Evolutionary conservation across 2,888 invertebrate species (phyloP).

Genomic region (Dusona sp.): DNA sequence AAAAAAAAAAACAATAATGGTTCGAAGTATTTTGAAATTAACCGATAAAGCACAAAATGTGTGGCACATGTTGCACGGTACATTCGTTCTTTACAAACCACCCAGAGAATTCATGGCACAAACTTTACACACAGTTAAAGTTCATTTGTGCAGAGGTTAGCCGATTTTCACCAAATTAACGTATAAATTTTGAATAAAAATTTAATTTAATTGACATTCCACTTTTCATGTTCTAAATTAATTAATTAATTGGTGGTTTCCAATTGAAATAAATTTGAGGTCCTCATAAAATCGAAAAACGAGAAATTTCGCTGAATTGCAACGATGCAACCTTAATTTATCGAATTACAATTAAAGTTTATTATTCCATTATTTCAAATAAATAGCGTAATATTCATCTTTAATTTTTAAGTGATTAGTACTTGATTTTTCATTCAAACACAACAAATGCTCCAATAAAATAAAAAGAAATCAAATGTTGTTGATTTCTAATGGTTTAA

Average conservation of each 20-base stretch:
- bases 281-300: conserved; percentile 16
- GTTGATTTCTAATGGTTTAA: no score
- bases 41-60: conserved; percentile 86
- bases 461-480: no score
- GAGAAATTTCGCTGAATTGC: not conserved
- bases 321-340: conserved; percentile 13
- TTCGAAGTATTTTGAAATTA: conserved; percentile 37
- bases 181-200: conserved; percentile 1
- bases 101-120: conserved; percentile 86
- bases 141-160: conserved; percentile 90
- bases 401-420: no score
- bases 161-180: not conserved
- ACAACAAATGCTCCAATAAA: no score
- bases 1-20: conserved; percentile 32
- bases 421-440: no score
- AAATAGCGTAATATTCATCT: no score
- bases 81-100: conserved; percentile 93
- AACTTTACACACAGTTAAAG: conserved; percentile 87
- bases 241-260: not conserved
- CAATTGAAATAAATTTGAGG: not conserved
- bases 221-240: not conserved
- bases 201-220: conserved; percentile 18
- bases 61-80: conserved; percentile 90
- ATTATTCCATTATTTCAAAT: no score
- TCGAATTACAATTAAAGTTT: no score